Percentiles rank a stretch among this genome's conserved stretches.
Evolutionary conservation across 2,888 invertebrate genomes (phyloP).

Genomic region (Saturnia pavonia): DNA sequence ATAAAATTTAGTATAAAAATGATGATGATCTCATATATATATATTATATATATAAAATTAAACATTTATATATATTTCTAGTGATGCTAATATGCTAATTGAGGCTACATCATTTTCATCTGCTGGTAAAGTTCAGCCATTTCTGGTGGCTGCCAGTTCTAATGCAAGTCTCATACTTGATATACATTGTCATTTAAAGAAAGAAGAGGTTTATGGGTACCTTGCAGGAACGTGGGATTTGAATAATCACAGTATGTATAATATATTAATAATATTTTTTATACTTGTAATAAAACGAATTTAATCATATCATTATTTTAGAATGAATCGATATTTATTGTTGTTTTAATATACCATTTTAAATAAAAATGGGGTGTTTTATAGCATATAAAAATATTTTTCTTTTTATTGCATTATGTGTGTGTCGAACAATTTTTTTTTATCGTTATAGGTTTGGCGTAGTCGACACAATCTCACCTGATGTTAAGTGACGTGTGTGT

Average conservation of each 20-base stretch:
- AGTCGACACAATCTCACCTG: too few species aligned
- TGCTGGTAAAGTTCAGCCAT: constrained; percentile 95
- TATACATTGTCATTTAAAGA: constrained; percentile 96
- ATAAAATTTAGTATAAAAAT: too few species aligned
- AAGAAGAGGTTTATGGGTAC: constrained; percentile 97
- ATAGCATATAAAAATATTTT: too few species aligned
- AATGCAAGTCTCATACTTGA: constrained; percentile 94
- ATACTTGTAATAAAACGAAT: neutral
- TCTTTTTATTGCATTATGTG: too few species aligned
- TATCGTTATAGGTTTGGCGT: too few species aligned
- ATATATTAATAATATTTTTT: neutral
- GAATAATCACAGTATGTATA: constrained; percentile 92
- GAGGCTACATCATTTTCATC: constrained; percentile 94
- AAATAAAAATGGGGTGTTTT: neutral
- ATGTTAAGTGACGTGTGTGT: too few species aligned
- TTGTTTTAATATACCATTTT: neutral
- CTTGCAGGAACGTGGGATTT: constrained; percentile 97
- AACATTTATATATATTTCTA: constrained; percentile 60
- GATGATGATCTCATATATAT: neutral
- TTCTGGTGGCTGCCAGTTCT: constrained; percentile 92
- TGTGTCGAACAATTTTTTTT: neutral
- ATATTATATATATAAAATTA: constrained; percentile 20
- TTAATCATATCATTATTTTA: neutral
- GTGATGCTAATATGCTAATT: constrained; percentile 94
- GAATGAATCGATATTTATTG: neutral